Evolutionary conservation across 2,888 invertebrate species (phyloP), one percentile per base, ranked within the genome.

Genomic region (Drosophila demipolita): DNA sequence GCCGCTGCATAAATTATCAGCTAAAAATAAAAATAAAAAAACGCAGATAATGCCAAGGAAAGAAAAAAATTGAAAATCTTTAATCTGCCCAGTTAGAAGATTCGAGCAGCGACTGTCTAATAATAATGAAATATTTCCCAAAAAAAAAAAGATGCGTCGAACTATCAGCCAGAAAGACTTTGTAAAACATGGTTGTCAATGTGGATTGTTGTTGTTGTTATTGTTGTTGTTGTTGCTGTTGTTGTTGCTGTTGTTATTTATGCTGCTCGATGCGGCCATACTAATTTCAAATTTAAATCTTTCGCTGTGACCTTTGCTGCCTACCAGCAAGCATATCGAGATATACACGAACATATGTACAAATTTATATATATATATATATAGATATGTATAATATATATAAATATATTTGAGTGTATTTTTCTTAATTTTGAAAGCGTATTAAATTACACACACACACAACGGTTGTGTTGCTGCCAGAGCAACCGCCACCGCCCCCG

Each of bases 101-200:
- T 32, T 40, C 57, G 17, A 29, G 36, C 36, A 48, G 75, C 83
- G 77, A 83, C 83, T 91, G 90, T 90, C 89, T 80, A 83, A 90
- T 90, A 90, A 89, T 89, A 91, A 91, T 90, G 90, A 90, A 90
- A 90, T 90, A 90, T 91, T 78, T 85, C 74, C 78, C 40, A 57
- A 50, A 65, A 63, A 52, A 57, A 50, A 65, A 75, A 52, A 42
- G 60, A 59, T 66, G 65, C 64, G 42, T 54, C 72, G 17, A 71
- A 52, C 67, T 69, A 62, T 67, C 45, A 4, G 67, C 35, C 55
- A 69, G 65, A 78, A 69, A 60, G 61, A 63, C 64, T 66, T 66
- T 68, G 55, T 73, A 73, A 62, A 62, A 81, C 52, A 65, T 70
- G 64, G 33, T 67, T 70, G 67, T 71, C 45, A 60, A 63, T 62